These are phyloP conservation scores for Morelia viridis DNA, from an alignment of 2,797 vertebrate genomes.

Conservation along the genomic window DNA sequence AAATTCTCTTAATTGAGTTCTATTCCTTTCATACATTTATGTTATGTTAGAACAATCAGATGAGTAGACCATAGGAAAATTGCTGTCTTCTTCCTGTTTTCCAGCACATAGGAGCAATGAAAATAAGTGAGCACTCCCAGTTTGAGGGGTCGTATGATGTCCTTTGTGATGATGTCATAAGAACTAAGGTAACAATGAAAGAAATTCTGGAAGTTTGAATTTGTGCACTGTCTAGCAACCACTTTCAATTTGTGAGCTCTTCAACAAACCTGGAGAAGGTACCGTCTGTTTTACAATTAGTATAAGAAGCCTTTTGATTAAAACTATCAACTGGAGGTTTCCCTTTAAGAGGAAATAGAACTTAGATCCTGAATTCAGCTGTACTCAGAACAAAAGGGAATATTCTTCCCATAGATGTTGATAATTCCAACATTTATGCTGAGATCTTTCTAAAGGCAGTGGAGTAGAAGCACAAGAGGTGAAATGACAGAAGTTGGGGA, in stretches of 20 bases:
- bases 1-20: background rate
- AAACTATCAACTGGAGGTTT: conserved; percentile 50
- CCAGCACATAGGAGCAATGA: background rate
- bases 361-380: conserved; percentile 60
- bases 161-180: conserved; percentile 66
- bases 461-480: conserved; percentile 58
- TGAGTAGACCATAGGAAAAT: background rate
- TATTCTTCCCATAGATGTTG: conserved; percentile 44
- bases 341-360: conserved; percentile 54
- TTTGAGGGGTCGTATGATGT: conserved; percentile 48
- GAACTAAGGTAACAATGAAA: conserved; percentile 56
- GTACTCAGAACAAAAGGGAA: conserved; percentile 46
- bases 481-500: conserved; percentile 65
- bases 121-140: conserved; percentile 5
- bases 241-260: conserved; percentile 65
- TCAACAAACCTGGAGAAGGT: conserved; percentile 71
- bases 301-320: conserved; percentile 63
- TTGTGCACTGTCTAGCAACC: conserved; percentile 68
- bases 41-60: background rate
- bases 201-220: conserved; percentile 66
- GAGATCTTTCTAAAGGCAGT: conserved; percentile 51
- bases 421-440: conserved; percentile 57
- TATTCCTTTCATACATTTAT: background rate
- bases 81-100: rapidly evolving
- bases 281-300: conserved; percentile 61